Base-by-base conservation (phyloP, 1,140 invertebrate genomes). In the Apocrypta bakeri region DNA sequence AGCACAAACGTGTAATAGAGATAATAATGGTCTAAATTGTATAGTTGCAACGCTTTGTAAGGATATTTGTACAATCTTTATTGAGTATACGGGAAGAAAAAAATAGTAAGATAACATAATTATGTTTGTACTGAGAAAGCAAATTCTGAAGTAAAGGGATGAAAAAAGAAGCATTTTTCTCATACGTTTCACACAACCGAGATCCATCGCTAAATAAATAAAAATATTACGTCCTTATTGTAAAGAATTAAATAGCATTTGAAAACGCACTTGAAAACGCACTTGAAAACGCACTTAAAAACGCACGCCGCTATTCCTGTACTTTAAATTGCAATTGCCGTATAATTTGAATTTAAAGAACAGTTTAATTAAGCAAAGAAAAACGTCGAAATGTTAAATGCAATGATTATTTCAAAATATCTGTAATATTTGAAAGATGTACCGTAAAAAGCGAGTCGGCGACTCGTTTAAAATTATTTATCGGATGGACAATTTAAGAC, bases 11-110 rank as follows among this genome's bases (percentile, higher is more conserved):
- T 25, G 2, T 66, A 66, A 82, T 27, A 66, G 31, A 78, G 56
- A 74, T 25, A 78, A 64, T 66, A 8, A 76, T 76, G 73, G 75
- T 83, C 69, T 68, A 12, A 74, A 11, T 83, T 83, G 42, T 79
- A 79, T 83, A 79, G 75, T 68, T 78, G 56, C 61, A 61, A 77
- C 24, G 61, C 9, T 78, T 83, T 83, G 61, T 83, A 83, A 78
- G 63, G 25, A 83, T 79, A 56, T 83, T 83, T 83, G 74, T 66
- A 79, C 61, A 78, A 83, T 78, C 48, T n/a, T n/a, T 73, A 79
- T 56, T 74, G 29, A 73, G 69, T 79, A 56, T 33, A 73, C 7
- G 14, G 14, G 29, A 25, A 56, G 61, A 56, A 33, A 63, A 80
- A 24, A 64, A n/a, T 17, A n/a, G 14, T 56, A n/a, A 56, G 21